A percentile compares a stretch with the other conserved stretches of the same genome.
phyloP scores from a whole-genome alignment of 2,797 vertebrate species.

The Xiphorhynchus erythropygius region DNA sequence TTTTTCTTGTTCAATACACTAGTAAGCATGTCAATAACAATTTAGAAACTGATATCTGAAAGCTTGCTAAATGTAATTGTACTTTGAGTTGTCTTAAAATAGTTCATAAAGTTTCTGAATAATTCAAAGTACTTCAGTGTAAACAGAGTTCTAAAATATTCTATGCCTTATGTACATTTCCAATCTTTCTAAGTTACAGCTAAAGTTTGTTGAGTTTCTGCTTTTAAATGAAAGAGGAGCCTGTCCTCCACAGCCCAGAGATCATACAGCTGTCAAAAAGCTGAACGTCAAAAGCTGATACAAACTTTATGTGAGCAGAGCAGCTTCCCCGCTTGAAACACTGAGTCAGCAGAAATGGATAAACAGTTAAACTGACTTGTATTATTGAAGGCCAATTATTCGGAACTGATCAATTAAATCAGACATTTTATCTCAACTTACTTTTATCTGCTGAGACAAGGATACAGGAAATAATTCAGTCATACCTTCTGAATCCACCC shows the following conservation, averaged over 20 bases:
- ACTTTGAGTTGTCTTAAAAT: background rate
- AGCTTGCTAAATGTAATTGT: background rate
- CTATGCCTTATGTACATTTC: background rate
- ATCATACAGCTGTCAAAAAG: background rate
- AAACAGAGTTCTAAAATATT: background rate
- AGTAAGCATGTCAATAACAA: background rate
- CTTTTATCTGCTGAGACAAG: background rate
- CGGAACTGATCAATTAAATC: background rate
- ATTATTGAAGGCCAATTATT: background rate
- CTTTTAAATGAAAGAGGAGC: background rate
- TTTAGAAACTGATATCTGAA: background rate
- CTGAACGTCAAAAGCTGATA: background rate
- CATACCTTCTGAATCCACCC: constrained; percentile 83
- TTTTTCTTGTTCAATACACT: background rate
- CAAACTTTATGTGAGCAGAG: background rate
- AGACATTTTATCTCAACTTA: background rate
- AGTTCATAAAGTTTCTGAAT: background rate
- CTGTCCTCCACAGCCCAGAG: background rate
- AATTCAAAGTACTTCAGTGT: background rate
- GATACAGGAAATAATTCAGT: background rate
- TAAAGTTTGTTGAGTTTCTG: background rate
- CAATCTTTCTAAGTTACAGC: background rate
- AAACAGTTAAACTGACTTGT: background rate
- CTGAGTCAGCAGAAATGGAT: background rate
- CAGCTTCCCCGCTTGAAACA: background rate